Evolutionary conservation across 1,140 invertebrate genomes (phyloP), one percentile per base, ranked within the genome.

Genomic region (Atta texana): DNA sequence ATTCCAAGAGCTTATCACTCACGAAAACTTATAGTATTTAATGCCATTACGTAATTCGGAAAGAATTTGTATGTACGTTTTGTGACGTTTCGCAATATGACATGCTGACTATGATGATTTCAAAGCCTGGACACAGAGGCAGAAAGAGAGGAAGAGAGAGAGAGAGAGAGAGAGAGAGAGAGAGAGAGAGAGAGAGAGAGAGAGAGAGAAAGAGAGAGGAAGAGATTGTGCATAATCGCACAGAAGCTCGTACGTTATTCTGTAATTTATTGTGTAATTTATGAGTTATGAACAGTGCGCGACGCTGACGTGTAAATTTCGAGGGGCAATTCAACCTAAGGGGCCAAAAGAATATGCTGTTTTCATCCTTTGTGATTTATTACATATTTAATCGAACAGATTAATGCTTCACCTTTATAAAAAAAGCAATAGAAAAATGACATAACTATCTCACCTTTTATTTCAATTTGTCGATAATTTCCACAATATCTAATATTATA

Each of bases 181-280:
- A 68, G 34, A 44, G n/a, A n/a, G n/a, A n/a, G n/a, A n/a, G n/a
- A n/a, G n/a, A n/a, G n/a, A n/a, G n/a, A n/a, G 34, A 68, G 34
- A 21, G 12, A 24, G 34, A 24, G 34, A 68, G 34, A 44, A 7
- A 68, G 12, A 44, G 12, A 44, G 66, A 34, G 64, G 53, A 24
- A 59, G 68, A 74, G 61, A 78, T 72, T 66, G 78, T 68, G 68
- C 68, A 82, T 82, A 82, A 82, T 72, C 21, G 68, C 55, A 49
- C 69, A 61, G 68, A 61, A 74, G 80, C 69, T 3, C 39, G 34
- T 49, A 57, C 39, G 69, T 84, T 57, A 69, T 74, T 61, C 34
- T 57, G 80, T 53, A 31, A 31, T 31, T 31, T 31, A 84, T 84
- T 74, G 80, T 49, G 69, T 63, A 74, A 84, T 84, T 75, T 75